Base-by-base conservation (phyloP, 2,113 vertebrate genomes). In the Sapayoa aenigma region DNA sequence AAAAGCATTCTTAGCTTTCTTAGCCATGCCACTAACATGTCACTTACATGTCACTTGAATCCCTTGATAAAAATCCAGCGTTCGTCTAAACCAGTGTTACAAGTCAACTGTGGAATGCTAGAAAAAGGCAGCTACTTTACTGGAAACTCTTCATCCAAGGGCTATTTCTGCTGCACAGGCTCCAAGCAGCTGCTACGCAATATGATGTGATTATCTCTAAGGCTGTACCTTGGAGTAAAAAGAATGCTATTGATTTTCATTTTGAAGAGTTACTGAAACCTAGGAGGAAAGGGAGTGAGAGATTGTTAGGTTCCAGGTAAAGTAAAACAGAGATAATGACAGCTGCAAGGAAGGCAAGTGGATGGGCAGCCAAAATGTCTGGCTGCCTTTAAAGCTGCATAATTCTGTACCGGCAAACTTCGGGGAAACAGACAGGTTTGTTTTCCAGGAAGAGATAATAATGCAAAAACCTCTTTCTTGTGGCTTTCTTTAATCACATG, bases 371-470 rank as follows among this genome's bases (percentile, higher is more conserved):
- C 74, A 79, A 93, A 96, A 95, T 19, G 91, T 97, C 93, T 96
- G 93, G 15, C 78, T 59, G 92, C 9, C 76, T 95, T 72, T 96
- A 95, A 91, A 95, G 76, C 78, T 91, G 93, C 79, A 65, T 96
- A 94, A 95, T 95, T 97, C 90, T 97, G 95, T 96, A 97, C 94
- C 91, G 95, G 96, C 91, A 96, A 97, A 97, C 96, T 98, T 98
- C 98, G 97, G 97, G 98, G 98, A 98, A 98, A 97, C 95, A 96
- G 92, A 95, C 87, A 93, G 90, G 97, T 95, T 95, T 98, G 95
- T 98, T 98, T 98, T 98, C 98, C 98, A 98, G 98, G 98, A 98
- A 98, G 97, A 97, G 97, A 97, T 97, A 97, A 97, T 96, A 96
- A 96, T 78, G 89, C 96, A 95, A 97, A 98, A 98, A 98, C 97